Evolutionary conservation across 2,888 invertebrate species (phyloP).

Genomic region (Byasa hedistus): DNA sequence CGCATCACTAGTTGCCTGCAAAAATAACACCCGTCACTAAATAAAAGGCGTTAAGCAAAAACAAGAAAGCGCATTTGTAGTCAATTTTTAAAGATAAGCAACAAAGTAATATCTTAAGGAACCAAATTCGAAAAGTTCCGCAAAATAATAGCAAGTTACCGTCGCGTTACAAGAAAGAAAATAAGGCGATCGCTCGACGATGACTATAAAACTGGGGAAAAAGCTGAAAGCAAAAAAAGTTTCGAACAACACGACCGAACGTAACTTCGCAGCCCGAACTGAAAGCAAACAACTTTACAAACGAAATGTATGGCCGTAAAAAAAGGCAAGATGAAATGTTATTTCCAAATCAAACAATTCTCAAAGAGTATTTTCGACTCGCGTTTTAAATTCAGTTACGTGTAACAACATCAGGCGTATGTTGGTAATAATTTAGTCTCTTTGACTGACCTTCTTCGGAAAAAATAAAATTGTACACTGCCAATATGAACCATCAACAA

Average conservation of each 20-base stretch:
- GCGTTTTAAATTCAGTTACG: conserved; percentile 6
- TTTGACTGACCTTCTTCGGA: no score
- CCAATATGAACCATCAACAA: no score
- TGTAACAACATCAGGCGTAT: background rate
- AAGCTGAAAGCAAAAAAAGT: conserved; percentile 28
- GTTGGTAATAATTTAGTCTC: no score
- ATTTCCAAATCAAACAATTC: conserved; percentile 24
- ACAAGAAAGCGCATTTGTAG: background rate
- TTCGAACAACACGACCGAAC: conserved; percentile 26
- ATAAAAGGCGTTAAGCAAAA: no score
- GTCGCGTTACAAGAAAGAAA: conserved; percentile 29
- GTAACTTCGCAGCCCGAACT: conserved; percentile 28
- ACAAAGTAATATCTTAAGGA: conserved; percentile 22
- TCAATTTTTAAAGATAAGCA: conserved; percentile 16
- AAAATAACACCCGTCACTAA: background rate
- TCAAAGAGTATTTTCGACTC: conserved; percentile 11
- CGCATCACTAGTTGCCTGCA: no score
- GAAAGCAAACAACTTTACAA: conserved; percentile 27
- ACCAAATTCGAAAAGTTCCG: conserved; percentile 27
- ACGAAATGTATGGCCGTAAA: conserved; percentile 22
- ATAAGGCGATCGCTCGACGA: conserved; percentile 29
- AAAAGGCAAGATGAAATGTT: conserved; percentile 20
- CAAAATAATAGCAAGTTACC: conserved; percentile 29
- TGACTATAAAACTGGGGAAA: conserved; percentile 28
- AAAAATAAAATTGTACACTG: no score